These are phyloP conservation scores for Anthonomus grandis DNA, from an alignment of 1,140 invertebrate genomes.

Conservation along the genomic window DNA sequence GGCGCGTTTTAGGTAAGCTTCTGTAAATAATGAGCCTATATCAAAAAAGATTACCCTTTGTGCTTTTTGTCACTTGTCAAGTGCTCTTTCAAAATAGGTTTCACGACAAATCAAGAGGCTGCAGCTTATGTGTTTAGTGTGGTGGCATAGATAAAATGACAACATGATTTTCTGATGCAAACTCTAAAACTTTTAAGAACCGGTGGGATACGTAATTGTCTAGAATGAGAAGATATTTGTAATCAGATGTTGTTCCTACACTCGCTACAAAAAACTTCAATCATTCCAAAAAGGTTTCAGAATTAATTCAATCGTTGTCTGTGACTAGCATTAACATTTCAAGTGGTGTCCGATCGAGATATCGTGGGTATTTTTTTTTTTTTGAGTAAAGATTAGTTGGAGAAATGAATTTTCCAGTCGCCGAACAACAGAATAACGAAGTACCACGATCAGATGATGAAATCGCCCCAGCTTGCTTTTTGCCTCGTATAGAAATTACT, in stretches of 20 bases:
- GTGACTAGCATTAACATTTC: not conserved
- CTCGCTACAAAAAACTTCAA: slow-evolving; percentile 3
- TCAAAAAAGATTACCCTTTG: slow-evolving; percentile 8
- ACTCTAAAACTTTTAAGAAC: not conserved
- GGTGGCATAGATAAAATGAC: not conserved
- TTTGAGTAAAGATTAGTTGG: not conserved
- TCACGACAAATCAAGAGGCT: not conserved
- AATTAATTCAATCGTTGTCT: not conserved
- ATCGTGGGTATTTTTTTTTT: not conserved
- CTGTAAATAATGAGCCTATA: slow-evolving; percentile 29
- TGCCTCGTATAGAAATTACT: not conserved
- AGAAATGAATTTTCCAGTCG: not conserved
- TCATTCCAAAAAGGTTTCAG: not conserved
- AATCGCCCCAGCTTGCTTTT: not conserved
- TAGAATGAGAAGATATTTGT: not conserved
- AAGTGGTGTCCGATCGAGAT: not conserved
- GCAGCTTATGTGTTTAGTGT: not conserved
- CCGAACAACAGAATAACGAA: slow-evolving; percentile 1
- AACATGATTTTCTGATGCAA: not conserved
- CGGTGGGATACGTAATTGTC: not conserved
- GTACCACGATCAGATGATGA: no score
- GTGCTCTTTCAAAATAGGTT: not conserved
- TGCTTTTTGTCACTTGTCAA: not conserved
- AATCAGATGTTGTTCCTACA: not conserved
- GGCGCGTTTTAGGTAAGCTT: no score